Conservation (phyloP, 1,140 invertebrate genomes). For the Popillia japonica region DNA sequence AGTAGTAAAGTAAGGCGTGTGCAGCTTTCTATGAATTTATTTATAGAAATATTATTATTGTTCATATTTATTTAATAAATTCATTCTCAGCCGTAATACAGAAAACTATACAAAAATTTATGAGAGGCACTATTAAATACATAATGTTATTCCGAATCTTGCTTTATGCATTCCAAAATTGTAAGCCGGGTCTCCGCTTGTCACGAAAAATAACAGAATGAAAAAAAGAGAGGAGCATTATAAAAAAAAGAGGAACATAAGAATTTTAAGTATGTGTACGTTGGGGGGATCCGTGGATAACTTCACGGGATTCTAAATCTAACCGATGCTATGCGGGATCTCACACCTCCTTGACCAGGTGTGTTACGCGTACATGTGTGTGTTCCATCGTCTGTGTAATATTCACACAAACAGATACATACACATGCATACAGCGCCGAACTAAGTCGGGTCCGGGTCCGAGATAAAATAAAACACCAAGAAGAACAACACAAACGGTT, state of each 20-base stretch:
- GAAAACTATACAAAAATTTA: no score
- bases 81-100: no score
- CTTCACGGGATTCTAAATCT: slow-evolving; percentile 42
- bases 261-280: slow-evolving; percentile 43
- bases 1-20: no score
- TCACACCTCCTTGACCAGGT: slow-evolving; percentile 45
- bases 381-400: slow-evolving; percentile 2
- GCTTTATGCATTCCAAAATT: slow-evolving; percentile 20
- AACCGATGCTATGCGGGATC: slow-evolving; percentile 42
- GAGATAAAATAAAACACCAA: slow-evolving; percentile 28
- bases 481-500: slow-evolving; percentile 42
- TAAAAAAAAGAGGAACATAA: slow-evolving; percentile 21
- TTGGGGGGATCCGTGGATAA: slow-evolving; percentile 38
- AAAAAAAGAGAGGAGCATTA: slow-evolving; percentile 1
- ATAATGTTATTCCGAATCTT: background rate
- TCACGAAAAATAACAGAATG: slow-evolving; percentile 24
- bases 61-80: no score
- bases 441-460: slow-evolving; percentile 27
- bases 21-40: no score
- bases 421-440: slow-evolving; percentile 17
- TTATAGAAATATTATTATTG: no score
- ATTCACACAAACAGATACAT: background rate
- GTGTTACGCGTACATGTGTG: slow-evolving; percentile 33
- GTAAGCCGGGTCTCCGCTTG: slow-evolving; percentile 12
- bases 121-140: background rate